Evolutionary conservation across 2,113 vertebrate genomes (phyloP), one percentile per base, ranked within the genome.

Genomic region (Gallinago media): DNA sequence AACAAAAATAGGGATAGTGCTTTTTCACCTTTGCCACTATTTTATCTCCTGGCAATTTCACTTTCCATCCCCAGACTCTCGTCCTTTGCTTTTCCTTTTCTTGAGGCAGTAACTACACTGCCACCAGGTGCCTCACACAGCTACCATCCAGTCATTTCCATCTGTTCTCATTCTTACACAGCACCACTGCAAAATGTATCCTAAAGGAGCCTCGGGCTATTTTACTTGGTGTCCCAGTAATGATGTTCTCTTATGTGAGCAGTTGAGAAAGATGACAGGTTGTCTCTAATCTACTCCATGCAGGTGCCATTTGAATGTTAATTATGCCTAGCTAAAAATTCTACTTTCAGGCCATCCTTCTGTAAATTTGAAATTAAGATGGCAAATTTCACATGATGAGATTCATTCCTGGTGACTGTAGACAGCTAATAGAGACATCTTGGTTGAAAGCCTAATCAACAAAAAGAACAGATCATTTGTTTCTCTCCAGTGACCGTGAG

Each of bases 201-300:
- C 55, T 49, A 56, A 84, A 91, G 68, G 74, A 87, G 80, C 86
- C 93, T 81, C 47, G 6, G 94, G 91, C 89, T 92, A 58, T 91
- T 96, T 85, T 52, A 74, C 52, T 74, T 47, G 26, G 52, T 92
- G 72, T 49, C 73, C 93, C 72, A 20, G 84, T 87, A 96, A 96
- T 56, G 61, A 94, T 91, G 89, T 68, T 92, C 86, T 92, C 72
- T 87, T 84, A 50, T 52, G 56, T 63, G 71, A 95, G 89, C 47
- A n/a, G 47, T 62, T 78, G 65, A 80, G 72, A 87, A 95, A 89
- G 93, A 86, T 94, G 93, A 92, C 86, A 96, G 77, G 89, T 87
- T 91, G 73, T 81, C 70, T 94, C 68, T 91, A 91, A 93, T 78
- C 65, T 84, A 54, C 68, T 89, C 52, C 34, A 55, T 25, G 34